phyloP scores from a whole-genome alignment of 2,113 vertebrate genomes.

The Leptodactylus fuscus region DNA sequence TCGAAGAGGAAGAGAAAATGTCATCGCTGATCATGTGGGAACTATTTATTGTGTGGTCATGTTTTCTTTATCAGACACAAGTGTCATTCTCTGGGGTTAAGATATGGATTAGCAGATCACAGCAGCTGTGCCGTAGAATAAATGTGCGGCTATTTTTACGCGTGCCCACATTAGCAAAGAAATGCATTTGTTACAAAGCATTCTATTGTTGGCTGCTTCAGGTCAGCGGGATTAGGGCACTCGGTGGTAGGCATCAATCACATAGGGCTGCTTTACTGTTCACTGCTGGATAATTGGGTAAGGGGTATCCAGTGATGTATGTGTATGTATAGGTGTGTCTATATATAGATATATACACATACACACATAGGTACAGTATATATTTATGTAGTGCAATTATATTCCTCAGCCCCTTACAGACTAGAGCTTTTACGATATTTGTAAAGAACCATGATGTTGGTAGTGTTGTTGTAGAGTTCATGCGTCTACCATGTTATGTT shows the following conservation, averaged over 20 bases:
- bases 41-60: constrained; percentile 19
- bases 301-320: too few relatives aligned
- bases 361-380: too few relatives aligned
- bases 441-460: not conserved
- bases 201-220: constrained; percentile 56
- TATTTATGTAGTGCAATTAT: not conserved
- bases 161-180: constrained; percentile 62
- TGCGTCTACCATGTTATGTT: not conserved
- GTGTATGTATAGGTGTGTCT: too few relatives aligned
- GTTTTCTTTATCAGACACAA: constrained; percentile 59
- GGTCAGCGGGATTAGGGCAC: constrained; percentile 59
- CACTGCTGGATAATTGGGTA: not conserved
- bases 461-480: not conserved
- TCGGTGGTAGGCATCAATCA: constrained; percentile 11
- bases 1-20: not conserved
- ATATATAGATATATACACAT: too few relatives aligned
- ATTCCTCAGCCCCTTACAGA: too few relatives aligned
- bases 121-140: constrained; percentile 64
- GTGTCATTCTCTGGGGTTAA: constrained; percentile 55
- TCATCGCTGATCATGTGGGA: constrained; percentile 13
- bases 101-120: constrained; percentile 60
- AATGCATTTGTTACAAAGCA: constrained; percentile 63
- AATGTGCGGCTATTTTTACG: constrained; percentile 62
- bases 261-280: constrained; percentile 18
- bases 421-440: not conserved